Base-by-base conservation (phyloP, 2,113 vertebrate genomes). In the Drymodes brunneopygia region DNA sequence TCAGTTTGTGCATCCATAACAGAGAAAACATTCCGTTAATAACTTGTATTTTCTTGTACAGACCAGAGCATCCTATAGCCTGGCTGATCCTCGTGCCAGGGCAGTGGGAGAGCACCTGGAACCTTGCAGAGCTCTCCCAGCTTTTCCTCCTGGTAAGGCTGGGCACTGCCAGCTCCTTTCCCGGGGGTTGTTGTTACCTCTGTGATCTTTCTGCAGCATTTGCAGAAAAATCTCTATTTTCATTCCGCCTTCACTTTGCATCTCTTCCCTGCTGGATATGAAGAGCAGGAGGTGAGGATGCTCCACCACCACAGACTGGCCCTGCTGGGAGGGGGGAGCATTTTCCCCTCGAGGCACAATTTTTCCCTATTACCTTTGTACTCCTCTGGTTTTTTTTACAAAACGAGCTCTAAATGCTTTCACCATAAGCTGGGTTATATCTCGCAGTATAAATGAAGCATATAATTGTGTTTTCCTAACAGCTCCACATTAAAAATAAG, bases 401-500 rank as follows among this genome's bases (percentile, higher is more conserved):
- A 89, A 94, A 61, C 5, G 87, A 93, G 74, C 33, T 50, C 91
- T 57, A 50, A 85, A 24, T 64, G 84, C 89, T 84, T 88, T 61
- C 79, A 7, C 23, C 48, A 12, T 67, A 61, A 70, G 72, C 78
- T 79, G 71, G 86, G 58, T 97, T 93, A 33, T 93, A 86, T 97
- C 96, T 95, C 91, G 85, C 85, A 72, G 94, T 87, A 74, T 81
- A 96, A 94, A 82, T 79, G 92, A 97, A 96, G 94, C 97, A 95
- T 95, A 94, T 97, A 95, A 97, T 97, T 96, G 95, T 95, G 91
- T 97, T 97, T 97, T 95, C 91, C 74, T 96, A 96, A 94, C 86
- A 94, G 86, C 74, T 85, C 29, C 71, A 64, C 89, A 88, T 96
- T 96, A 96, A 91, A 97, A 95, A 88, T 70, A 97, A 95, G 96